A percentile compares a stretch with the other conserved stretches of the same genome.
phyloP scores from a whole-genome alignment of 1,140 invertebrate species.

The Neodiprion virginianus region DNA sequence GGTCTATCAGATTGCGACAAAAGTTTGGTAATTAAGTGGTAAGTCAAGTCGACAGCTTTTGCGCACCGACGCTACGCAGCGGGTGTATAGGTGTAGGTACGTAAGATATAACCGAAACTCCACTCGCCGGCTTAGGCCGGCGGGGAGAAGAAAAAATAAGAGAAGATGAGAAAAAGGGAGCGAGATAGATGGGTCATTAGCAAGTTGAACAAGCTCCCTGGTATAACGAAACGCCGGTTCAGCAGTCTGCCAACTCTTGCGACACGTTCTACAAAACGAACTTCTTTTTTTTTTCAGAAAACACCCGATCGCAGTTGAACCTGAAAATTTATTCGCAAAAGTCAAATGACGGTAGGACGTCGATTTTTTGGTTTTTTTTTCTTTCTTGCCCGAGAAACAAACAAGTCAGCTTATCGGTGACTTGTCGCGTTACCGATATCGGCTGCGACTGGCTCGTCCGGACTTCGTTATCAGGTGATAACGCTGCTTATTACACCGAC shows the following conservation, averaged over 20 bases:
- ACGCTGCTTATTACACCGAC: too few species aligned
- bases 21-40: conserved; percentile 7
- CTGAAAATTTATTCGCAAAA: too few species aligned
- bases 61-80: too few species aligned
- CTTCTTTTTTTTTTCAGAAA: too few species aligned
- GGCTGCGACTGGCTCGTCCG: background rate
- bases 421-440: background rate
- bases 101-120: background rate
- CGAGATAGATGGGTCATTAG: conserved; percentile 1
- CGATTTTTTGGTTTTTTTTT: background rate
- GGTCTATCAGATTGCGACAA: conserved; percentile 3
- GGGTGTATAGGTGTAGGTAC: too few species aligned
- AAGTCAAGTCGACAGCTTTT: background rate
- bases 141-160: background rate
- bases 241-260: too few species aligned
- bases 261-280: too few species aligned
- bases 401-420: background rate
- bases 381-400: background rate
- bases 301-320: too few species aligned
- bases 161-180: background rate
- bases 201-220: background rate
- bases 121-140: background rate
- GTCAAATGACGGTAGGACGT: too few species aligned
- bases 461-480: background rate
- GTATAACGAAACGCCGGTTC: background rate